phyloP scores from a whole-genome alignment of 1,140 invertebrate genomes.

The Cheumatopsyche charites region DNA sequence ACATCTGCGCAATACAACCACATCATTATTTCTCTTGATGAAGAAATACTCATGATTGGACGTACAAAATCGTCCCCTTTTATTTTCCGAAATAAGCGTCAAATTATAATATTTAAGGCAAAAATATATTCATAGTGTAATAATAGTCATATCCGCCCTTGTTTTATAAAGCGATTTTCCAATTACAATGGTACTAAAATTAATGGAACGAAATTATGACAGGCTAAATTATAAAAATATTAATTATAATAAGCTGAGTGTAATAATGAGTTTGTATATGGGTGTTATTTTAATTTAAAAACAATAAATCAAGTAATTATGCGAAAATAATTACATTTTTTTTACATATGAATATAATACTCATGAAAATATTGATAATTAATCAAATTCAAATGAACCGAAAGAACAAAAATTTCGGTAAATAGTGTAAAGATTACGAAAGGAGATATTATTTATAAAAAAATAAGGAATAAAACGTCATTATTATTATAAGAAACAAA shows the following conservation, averaged over 20 bases:
- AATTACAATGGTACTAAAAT: not conserved
- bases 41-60: too few species aligned
- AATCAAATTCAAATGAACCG: too few species aligned
- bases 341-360: not conserved
- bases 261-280: not conserved
- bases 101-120: not conserved
- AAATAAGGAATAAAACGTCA: too few species aligned
- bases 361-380: not conserved
- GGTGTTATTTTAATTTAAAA: conserved; percentile 8
- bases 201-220: conserved; percentile 3
- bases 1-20: not conserved
- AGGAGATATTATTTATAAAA: too few species aligned
- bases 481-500: too few species aligned
- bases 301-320: not conserved
- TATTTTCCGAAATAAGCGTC: not conserved
- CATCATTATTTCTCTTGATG: too few species aligned
- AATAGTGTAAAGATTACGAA: too few species aligned
- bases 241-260: not conserved
- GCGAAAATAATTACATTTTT: not conserved
- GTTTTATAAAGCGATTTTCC: not conserved
- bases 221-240: not conserved
- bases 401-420: too few species aligned
- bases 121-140: not conserved
- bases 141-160: not conserved
- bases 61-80: too few species aligned